Evolutionary conservation across 2,113 vertebrate species (phyloP).

Genomic region (Pterocles gutturalis): DNA sequence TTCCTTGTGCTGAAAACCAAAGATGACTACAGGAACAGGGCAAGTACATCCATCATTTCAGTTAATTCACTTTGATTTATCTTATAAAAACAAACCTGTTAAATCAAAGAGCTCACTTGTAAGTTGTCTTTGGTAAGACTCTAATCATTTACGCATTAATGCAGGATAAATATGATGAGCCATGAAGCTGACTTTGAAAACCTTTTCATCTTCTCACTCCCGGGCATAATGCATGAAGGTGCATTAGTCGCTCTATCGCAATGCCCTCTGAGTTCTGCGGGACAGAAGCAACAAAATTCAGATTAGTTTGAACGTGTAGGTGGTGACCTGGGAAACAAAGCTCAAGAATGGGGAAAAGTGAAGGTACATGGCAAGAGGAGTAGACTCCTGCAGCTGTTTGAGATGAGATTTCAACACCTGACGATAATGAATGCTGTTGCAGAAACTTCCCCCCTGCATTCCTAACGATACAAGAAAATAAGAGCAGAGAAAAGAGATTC

Average conservation of each 20-base stretch:
- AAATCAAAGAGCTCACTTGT: background rate
- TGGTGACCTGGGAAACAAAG: background rate
- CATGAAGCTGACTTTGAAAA: background rate
- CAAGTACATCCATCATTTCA: background rate
- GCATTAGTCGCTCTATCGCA: background rate
- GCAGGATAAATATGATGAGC: background rate
- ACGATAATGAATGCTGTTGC: background rate
- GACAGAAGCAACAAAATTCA: background rate
- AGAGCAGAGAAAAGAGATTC: background rate
- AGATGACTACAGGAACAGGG: background rate
- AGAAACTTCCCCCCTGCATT: background rate
- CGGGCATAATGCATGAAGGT: background rate
- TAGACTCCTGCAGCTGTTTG: background rate
- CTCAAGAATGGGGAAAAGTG: background rate
- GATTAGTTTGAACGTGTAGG: background rate
- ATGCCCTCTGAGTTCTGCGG: background rate
- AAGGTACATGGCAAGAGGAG: rapidly evolving
- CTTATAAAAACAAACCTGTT: background rate
- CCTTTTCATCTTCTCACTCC: background rate
- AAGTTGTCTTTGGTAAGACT: background rate
- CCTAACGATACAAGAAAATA: no score
- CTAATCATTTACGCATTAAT: background rate
- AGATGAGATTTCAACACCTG: background rate
- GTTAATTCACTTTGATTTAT: background rate
- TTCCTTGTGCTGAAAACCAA: background rate